These are phyloP conservation scores for Patella ulyssiponensis DNA, from an alignment of 2,888 invertebrate species.

Conservation along the genomic window DNA sequence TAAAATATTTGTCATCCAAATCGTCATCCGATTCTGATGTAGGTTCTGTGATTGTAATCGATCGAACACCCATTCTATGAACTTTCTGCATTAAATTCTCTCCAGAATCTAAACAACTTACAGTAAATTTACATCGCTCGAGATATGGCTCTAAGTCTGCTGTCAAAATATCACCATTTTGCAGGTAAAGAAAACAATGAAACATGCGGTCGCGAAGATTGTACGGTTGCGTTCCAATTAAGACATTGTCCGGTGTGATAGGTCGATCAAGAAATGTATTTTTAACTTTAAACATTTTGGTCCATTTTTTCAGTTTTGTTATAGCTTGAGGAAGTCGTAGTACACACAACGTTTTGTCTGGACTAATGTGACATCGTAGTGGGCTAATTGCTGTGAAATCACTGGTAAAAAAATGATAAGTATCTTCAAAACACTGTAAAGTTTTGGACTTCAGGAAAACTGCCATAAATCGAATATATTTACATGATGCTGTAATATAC, in stretches of 20 bases:
- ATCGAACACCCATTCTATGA: background rate
- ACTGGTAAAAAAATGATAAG: conserved; percentile 31
- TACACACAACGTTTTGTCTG: conserved; percentile 29
- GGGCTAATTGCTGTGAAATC: conserved; percentile 26
- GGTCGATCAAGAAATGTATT: conserved; percentile 17
- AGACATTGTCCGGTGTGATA: conserved; percentile 18
- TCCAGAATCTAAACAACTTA: conserved; percentile 12
- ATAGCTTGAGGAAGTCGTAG: conserved; percentile 35
- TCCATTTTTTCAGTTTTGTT: conserved; percentile 26
- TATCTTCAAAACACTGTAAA: conserved; percentile 32
- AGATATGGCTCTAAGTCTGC: conserved; percentile 33
- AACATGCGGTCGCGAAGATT: conserved; percentile 34
- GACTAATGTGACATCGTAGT: conserved; percentile 35
- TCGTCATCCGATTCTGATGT: conserved; percentile 12
- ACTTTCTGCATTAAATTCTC: conserved; percentile 10
- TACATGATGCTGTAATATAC: conserved; percentile 24
- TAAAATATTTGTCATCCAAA: conserved; percentile 8
- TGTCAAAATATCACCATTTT: conserved; percentile 21
- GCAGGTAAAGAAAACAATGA: conserved; percentile 27
- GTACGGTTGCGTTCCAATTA: conserved; percentile 24
- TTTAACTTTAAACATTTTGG: conserved; percentile 28
- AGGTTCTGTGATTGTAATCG: background rate
- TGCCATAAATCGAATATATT: conserved; percentile 35
- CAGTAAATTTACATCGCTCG: conserved; percentile 29
- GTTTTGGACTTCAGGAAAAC: conserved; percentile 19